Evolutionary conservation across 2,888 invertebrate genomes (phyloP).

Genomic region (Elmis aenea): DNA sequence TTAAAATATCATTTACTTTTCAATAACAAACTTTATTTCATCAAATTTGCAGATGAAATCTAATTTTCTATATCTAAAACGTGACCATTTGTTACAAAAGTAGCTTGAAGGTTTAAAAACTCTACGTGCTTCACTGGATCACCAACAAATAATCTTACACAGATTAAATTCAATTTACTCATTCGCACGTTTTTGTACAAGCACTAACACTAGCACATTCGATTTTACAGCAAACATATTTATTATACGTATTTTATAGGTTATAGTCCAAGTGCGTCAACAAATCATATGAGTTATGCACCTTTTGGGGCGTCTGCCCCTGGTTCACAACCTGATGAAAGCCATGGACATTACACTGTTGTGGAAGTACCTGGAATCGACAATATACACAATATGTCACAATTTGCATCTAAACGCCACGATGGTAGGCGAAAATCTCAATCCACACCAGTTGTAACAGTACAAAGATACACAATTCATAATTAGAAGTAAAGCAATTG

Average conservation of each 20-base stretch:
- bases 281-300: constrained; percentile 32
- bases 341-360: constrained; percentile 25
- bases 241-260: no score
- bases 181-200: neutral
- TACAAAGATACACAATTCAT: constrained; percentile 10
- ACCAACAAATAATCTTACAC: neutral
- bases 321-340: constrained; percentile 16
- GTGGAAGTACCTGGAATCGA: constrained; percentile 26
- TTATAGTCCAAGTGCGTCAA: constrained; percentile 49
- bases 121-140: no score
- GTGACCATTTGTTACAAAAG: no score
- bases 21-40: no score
- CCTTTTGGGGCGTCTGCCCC: constrained; percentile 11
- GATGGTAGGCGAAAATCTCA: constrained; percentile 7
- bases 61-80: no score
- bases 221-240: neutral
- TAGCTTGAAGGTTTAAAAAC: no score
- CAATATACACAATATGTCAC: no score
- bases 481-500: no score
- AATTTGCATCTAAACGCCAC: no score
- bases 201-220: neutral
- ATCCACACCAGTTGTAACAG: constrained; percentile 6
- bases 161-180: neutral
- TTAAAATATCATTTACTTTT: no score
- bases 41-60: no score